Evolutionary conservation across 2,797 vertebrate genomes (phyloP), one percentile per base, ranked within the genome.

Genomic region (Protonibea diacanthus): DNA sequence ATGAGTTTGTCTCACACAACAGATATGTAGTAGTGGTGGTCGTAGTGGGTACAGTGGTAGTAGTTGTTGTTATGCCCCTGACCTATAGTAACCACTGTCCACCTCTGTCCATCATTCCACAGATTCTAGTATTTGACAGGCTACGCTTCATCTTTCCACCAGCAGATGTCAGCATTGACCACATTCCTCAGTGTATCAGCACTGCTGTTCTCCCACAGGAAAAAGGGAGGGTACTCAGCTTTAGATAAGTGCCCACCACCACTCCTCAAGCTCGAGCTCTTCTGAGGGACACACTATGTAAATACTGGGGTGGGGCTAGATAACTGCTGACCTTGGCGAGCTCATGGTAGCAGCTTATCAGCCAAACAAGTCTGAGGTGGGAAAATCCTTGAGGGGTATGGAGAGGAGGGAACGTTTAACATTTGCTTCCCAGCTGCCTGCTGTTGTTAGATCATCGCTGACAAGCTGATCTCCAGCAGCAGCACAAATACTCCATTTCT

Each of bases 401-500:
- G 56, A 61, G 70, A 72, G 62, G 59, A 80, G 79, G 84, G 82
- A 81, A 71, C 69, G 29, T 92, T 93, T 90, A 91, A 85, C 84
- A 88, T 93, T 92, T 88, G 82, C 79, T 81, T 92, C 89, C 84
- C 76, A 81, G 78, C 86, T 81, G 82, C 68, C 78, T 80, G 76
- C 73, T 81, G 76, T 79, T 68, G 82, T 89, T 86, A 73, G 84
- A 85, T 89, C 83, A 90, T 77, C 71, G 75, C 86, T 91, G 89
- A 88, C 84, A 80, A 71, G 76, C 71, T 62, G 64, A 76, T 84
- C 76, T 85, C 72, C 75, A 82, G 74, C 83, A 71, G 63, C 62
- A 72, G 63, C 53, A 47, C 17, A 61, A 68, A 79, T 61, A 45
- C 74, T 73, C 53, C 2, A 15, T 71, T 71, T 64, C 57, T 49